A percentile compares a stretch with the other conserved stretches of the same genome.
Evolutionary conservation across 2,797 vertebrate genomes (phyloP).

Genomic region (Lutjanus campechanus): DNA sequence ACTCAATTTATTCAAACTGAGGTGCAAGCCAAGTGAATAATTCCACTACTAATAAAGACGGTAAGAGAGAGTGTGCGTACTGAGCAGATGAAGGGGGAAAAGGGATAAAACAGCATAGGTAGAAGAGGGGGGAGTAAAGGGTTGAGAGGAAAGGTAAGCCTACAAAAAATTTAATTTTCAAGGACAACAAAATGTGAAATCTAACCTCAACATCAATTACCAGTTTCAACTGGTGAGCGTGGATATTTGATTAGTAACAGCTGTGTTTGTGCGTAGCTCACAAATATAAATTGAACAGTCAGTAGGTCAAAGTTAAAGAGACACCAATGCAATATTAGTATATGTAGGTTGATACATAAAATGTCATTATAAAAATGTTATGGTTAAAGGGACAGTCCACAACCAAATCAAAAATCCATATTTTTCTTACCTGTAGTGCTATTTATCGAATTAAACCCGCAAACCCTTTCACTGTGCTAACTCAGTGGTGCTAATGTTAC

Average conservation of each 20-base stretch:
- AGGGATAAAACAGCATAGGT: constrained; percentile 57
- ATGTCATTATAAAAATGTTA: background rate
- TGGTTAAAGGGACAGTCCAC: background rate
- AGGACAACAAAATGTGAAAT: constrained; percentile 76
- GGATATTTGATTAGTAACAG: constrained; percentile 35
- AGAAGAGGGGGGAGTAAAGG: constrained; percentile 18
- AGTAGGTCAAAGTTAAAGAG: background rate
- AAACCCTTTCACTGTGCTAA: too few relatives aligned
- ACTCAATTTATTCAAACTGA: constrained; percentile 80
- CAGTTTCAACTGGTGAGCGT: constrained; percentile 46
- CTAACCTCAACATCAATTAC: constrained; percentile 59
- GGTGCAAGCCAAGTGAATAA: constrained; percentile 84
- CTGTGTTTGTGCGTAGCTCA: constrained; percentile 17
- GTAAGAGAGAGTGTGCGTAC: constrained; percentile 61
- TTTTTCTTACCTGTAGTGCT: too few relatives aligned
- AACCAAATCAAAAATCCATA: too few relatives aligned
- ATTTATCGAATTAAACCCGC: too few relatives aligned
- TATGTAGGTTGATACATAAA: background rate
- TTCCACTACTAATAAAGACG: constrained; percentile 85
- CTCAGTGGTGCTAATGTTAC: too few relatives aligned
- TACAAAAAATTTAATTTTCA: constrained; percentile 69
- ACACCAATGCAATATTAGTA: background rate
- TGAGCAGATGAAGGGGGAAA: constrained; percentile 57
- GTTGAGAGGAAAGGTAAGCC: constrained; percentile 55
- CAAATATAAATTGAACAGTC: background rate